Base-by-base conservation (phyloP, 2,113 vertebrate species). In the Haliaeetus leucogaster region DNA sequence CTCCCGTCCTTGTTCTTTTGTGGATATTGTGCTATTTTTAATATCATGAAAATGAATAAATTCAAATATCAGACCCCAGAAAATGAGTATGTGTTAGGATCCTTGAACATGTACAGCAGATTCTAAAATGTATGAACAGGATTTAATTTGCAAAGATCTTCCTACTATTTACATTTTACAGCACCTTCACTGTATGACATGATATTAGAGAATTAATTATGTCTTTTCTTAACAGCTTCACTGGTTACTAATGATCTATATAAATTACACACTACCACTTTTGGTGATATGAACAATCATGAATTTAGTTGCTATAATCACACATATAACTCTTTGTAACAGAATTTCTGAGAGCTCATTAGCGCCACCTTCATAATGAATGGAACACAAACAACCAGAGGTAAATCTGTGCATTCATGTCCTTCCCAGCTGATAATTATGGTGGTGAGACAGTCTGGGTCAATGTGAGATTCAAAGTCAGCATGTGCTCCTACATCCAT, bases 161-260 rank as follows among this genome's bases (percentile, higher is more conserved):
- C 36, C 18, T 4, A 76, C 95, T 67, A 70, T 65, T 94, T 89
- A n/a, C 38, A 90, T 76, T 66, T 63, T 86, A 90, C 30, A 96
- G 40, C 7, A 29, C 34, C 29, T 95, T 56, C 66, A 36, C 6
- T 67, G 16, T 20, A 30, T 59, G 38, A 84, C 65, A 70, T 66
- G 6, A 3, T 77, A 91, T 94, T 84, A 74, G 34, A 94, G 23
- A 93, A 88, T 89, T 87, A 88, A 95, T 59, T 15, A 81, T 65
- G 3, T 11, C 50, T 86, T 93, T 90, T 84, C 32, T 45, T 72
- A 91, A 45, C 13, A 58, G 14, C 20, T 94, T 67, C 43, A 82
- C n/a, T 59, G 25, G 58, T 95, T 95, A 50, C 17, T 94, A 82
- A 84, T 86, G 15, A 89, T 93, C 22, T 95, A 29, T 80, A 92